phyloP scores from a whole-genome alignment of 2,797 vertebrate genomes.

The Catostomus latipinnis region DNA sequence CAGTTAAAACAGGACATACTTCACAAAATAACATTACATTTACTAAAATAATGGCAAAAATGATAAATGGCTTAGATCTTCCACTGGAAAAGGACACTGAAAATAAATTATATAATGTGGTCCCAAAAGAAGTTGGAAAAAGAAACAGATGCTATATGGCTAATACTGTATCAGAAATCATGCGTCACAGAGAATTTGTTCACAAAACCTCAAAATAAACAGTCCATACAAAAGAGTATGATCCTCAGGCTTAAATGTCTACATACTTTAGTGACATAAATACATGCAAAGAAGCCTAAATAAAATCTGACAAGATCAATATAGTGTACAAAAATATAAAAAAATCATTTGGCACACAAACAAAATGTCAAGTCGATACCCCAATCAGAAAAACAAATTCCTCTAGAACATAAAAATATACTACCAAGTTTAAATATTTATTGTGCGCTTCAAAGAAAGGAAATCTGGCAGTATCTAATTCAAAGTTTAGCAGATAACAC shows the following conservation, averaged over 20 bases:
- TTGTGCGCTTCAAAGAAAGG: slow-evolving; percentile 43
- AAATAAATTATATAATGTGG: slow-evolving; percentile 6
- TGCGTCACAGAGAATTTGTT: not conserved
- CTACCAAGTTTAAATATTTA: not conserved
- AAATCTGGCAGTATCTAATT: not conserved
- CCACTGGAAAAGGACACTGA: not conserved
- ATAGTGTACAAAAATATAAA: too few species aligned
- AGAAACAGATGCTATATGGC: not conserved
- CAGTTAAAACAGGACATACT: too few species aligned
- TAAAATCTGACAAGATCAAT: not conserved
- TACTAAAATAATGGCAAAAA: too few species aligned
- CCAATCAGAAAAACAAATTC: not conserved
- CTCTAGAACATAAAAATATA: not conserved
- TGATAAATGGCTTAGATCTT: too few species aligned
- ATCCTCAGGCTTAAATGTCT: not conserved
- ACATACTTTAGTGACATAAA: not conserved
- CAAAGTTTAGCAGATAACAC: slow-evolving; percentile 18
- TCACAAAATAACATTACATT: too few species aligned
- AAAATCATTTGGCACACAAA: not conserved
- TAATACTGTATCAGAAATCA: slow-evolving; percentile 2
- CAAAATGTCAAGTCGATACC: not conserved
- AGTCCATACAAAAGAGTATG: not conserved
- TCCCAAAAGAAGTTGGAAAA: not conserved
- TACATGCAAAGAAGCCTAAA: not conserved
- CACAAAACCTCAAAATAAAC: not conserved